Evolutionary conservation across 1,140 invertebrate genomes (phyloP).

Genomic region (Orius insidiosus): DNA sequence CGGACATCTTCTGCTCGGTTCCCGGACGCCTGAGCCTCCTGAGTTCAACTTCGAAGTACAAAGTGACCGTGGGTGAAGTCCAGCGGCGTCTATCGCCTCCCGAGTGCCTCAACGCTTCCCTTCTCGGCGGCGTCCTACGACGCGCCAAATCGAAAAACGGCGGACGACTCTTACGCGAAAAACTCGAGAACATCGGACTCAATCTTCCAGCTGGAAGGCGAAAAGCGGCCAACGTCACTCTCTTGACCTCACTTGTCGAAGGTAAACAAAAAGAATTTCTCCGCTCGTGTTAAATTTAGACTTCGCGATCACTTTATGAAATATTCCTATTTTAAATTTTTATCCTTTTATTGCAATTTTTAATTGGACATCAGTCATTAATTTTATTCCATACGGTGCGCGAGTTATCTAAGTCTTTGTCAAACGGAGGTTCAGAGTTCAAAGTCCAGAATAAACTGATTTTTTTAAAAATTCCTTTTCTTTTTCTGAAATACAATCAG

Average conservation of each 20-base stretch:
- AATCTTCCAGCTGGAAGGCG: constrained; percentile 93
- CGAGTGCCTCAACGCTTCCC: constrained; percentile 96
- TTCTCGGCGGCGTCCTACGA: constrained; percentile 91
- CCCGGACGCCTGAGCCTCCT: constrained; percentile 91
- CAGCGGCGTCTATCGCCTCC: constrained; percentile 92
- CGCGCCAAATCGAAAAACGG: constrained; percentile 99
- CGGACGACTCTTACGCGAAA: constrained; percentile 86
- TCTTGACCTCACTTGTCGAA: constrained; percentile 96
- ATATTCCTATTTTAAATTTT: too few relatives aligned
- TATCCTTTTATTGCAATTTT: too few relatives aligned
- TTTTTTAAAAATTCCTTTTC: too few relatives aligned
- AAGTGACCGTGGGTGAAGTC: constrained; percentile 98
- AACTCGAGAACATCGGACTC: constrained; percentile 95
- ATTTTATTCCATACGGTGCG: too few relatives aligned
- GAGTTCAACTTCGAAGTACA: constrained; percentile 98
- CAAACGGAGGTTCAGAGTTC: too few relatives aligned
- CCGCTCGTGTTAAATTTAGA: too few relatives aligned
- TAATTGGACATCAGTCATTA: too few relatives aligned
- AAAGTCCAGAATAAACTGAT: too few relatives aligned
- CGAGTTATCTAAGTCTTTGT: too few relatives aligned
- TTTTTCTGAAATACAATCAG: too few relatives aligned
- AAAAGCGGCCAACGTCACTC: constrained; percentile 97
- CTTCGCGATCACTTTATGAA: too few relatives aligned
- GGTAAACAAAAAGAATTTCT: too few relatives aligned
- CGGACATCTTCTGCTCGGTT: constrained; percentile 87